These are phyloP conservation scores for Dexiosoma caninum DNA, from an alignment of 2,888 invertebrate species.

Conservation along the genomic window DNA sequence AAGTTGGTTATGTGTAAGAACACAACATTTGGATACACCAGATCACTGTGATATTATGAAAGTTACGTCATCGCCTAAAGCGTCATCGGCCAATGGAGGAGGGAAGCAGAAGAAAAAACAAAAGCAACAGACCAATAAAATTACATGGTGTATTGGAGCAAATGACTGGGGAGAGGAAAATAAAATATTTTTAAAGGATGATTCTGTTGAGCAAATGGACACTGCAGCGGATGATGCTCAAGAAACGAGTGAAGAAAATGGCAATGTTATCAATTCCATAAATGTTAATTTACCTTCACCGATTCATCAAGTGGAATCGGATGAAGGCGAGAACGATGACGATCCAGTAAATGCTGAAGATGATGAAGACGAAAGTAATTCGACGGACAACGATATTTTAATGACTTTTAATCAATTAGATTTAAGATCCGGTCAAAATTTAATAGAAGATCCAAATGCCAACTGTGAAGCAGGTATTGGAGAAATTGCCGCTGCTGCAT, in stretches of 20 bases:
- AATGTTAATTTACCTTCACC: constrained; percentile 67
- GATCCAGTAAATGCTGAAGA: constrained; percentile 66
- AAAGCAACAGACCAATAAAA: constrained; percentile 71
- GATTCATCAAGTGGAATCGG: constrained; percentile 28
- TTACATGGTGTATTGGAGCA: constrained; percentile 86
- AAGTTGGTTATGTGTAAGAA: constrained; percentile 88
- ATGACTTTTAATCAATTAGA: constrained; percentile 80
- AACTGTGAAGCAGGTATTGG: constrained; percentile 75
- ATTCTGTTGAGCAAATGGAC: constrained; percentile 69
- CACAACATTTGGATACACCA: constrained; percentile 83
- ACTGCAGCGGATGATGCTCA: constrained; percentile 75
- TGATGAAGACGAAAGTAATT: constrained; percentile 82
- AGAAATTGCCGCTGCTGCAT: constrained; percentile 68
- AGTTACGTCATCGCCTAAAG: constrained; percentile 58
- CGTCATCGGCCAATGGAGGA: constrained; percentile 3
- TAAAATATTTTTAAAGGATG: constrained; percentile 64
- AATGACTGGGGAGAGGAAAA: constrained; percentile 84
- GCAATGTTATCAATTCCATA: constrained; percentile 81
- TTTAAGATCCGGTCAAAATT: constrained; percentile 74
- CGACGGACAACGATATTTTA: constrained; percentile 80
- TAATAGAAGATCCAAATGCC: constrained; percentile 79
- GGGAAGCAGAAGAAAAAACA: constrained; percentile 63
- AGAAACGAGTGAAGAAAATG: constrained; percentile 83
- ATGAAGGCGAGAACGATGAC: constrained; percentile 45
- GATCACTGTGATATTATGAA: constrained; percentile 72